Evolutionary conservation across 30 jellyfish, hydroid and myxozoan species (phyloP).

Genomic region (Aurelia sp.): DNA sequence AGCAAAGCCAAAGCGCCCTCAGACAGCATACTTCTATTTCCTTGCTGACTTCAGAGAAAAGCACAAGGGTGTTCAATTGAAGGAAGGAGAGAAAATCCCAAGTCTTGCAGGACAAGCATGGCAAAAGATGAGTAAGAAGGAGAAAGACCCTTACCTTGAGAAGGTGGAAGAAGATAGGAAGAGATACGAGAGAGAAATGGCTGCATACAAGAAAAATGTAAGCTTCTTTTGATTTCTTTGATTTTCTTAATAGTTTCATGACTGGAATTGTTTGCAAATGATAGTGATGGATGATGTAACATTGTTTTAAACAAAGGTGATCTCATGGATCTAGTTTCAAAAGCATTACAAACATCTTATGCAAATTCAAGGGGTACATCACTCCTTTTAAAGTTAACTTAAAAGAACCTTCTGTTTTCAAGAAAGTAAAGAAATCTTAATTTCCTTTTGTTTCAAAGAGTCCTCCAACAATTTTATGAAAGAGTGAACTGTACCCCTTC

Average conservation of each 20-base stretch:
- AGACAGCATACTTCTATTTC: constrained; percentile 92
- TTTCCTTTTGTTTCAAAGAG: no score
- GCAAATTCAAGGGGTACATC: no score
- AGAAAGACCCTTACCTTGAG: constrained; percentile 79
- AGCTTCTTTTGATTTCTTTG: neutral
- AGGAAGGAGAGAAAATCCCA: constrained; percentile 89
- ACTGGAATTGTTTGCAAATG: no score
- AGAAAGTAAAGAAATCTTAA: no score
- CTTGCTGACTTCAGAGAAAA: constrained; percentile 92
- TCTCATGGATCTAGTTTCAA: no score
- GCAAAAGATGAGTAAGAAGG: constrained; percentile 83
- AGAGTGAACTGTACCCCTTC: no score
- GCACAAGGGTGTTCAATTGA: constrained; percentile 49
- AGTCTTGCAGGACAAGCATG: constrained; percentile 89
- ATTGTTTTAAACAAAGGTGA: no score
- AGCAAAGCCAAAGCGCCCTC: constrained; percentile 96
- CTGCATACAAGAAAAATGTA: constrained; percentile 73
- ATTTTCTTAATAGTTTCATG: neutral
- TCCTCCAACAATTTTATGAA: no score
- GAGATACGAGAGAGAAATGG: constrained; percentile 80
- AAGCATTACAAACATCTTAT: no score
- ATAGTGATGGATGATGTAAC: no score
- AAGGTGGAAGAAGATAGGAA: constrained; percentile 80
- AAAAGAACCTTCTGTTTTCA: no score
- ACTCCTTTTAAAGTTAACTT: no score